A percentile compares a stretch with the other conserved stretches of the same genome.
These are phyloP conservation scores for Micromussa lordhowensis DNA, from an alignment of 92 coral and sea anemone species.

Conservation along the genomic window DNA sequence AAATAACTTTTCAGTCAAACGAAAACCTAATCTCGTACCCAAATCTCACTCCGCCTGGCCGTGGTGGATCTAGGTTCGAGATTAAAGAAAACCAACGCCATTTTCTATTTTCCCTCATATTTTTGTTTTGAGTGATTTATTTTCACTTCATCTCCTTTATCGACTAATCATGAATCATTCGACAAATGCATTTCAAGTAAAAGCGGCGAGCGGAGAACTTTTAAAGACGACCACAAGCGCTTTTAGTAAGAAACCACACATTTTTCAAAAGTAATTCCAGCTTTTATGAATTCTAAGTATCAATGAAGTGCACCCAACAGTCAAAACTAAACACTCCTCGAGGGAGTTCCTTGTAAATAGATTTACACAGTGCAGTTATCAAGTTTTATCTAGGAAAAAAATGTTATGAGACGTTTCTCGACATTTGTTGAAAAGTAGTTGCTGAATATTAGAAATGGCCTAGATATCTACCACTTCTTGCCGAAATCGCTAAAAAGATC, in stretches of 20 bases:
- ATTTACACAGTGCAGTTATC: not conserved
- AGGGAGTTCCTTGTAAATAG: not conserved
- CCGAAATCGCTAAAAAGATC: not conserved
- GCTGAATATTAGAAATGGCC: not conserved
- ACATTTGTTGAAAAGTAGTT: not conserved
- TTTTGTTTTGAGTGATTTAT: not conserved
- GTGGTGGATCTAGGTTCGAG: too few species aligned
- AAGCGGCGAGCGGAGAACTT: not conserved
- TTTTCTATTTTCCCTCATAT: not conserved
- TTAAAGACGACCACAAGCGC: not conserved
- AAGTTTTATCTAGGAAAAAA: not conserved
- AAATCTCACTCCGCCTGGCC: too few species aligned
- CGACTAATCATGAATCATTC: not conserved
- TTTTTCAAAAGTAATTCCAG: not conserved
- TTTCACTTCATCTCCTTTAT: not conserved
- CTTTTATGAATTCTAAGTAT: not conserved
- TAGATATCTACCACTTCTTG: not conserved
- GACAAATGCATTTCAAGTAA: not conserved
- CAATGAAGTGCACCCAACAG: too few species aligned
- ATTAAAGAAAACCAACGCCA: not conserved
- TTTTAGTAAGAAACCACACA: not conserved
- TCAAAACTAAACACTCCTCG: not conserved
- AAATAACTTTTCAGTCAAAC: too few species aligned
- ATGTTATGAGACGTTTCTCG: not conserved
- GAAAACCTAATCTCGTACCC: too few species aligned